Percentiles rank a stretch among this genome's conserved stretches.
phyloP scores from a whole-genome alignment of 1,140 invertebrate species.

The Drosophila repletoides region DNA sequence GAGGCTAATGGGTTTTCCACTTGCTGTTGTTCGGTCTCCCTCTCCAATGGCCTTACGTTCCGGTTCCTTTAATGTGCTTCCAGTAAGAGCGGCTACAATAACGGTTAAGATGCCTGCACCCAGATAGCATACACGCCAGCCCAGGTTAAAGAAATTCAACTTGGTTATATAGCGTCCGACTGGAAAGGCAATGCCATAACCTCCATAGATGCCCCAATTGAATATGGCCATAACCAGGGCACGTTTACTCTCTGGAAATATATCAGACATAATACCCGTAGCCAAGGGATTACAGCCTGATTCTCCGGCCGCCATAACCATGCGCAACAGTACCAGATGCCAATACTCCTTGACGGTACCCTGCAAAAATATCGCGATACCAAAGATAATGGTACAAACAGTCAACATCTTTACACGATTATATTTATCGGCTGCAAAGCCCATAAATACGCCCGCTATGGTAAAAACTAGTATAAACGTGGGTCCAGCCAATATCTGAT shows the following conservation, averaged over 20 bases:
- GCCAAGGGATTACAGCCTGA: slow-evolving; percentile 95
- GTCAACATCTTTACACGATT: slow-evolving; percentile 90
- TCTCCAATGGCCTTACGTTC: slow-evolving; percentile 88
- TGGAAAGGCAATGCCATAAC: slow-evolving; percentile 95
- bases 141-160: slow-evolving; percentile 89
- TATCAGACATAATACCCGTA: slow-evolving; percentile 92
- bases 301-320: slow-evolving; percentile 94
- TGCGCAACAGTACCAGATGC: slow-evolving; percentile 93
- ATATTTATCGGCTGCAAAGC: slow-evolving; percentile 92
- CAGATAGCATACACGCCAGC: slow-evolving; percentile 94
- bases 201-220: slow-evolving; percentile 98
- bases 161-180: slow-evolving; percentile 93
- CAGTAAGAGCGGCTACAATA: slow-evolving; percentile 88
- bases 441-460: slow-evolving; percentile 91
- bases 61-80: slow-evolving; percentile 91
- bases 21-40: slow-evolving; percentile 82
- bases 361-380: slow-evolving; percentile 91
- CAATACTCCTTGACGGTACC: slow-evolving; percentile 93
- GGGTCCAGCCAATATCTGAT: slow-evolving; percentile 95
- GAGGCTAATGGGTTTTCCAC: slow-evolving; percentile 84
- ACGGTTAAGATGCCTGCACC: slow-evolving; percentile 91
- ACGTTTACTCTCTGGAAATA: slow-evolving; percentile 91
- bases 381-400: slow-evolving; percentile 90
- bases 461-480: slow-evolving; percentile 96
- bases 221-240: slow-evolving; percentile 96